Percentiles rank a stretch among this genome's conserved stretches.
Evolutionary conservation across 2,797 vertebrate genomes (phyloP).

Genomic region (Buceros bicornis): DNA sequence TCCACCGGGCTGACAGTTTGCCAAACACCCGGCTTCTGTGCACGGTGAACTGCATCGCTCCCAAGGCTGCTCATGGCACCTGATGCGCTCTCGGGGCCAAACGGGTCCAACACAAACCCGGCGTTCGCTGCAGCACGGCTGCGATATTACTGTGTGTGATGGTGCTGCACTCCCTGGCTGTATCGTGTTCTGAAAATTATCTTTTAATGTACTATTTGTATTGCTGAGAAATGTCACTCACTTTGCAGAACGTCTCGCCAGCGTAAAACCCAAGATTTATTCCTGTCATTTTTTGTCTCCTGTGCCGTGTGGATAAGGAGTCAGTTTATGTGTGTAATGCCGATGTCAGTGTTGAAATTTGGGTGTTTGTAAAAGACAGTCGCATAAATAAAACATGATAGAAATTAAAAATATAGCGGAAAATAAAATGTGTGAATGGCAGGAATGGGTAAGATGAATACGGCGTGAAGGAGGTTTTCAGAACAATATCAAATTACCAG

Average conservation of each 20-base stretch:
- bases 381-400: slow-evolving; percentile 73
- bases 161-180: slow-evolving; percentile 66
- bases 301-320: slow-evolving; percentile 70
- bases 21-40: slow-evolving; percentile 63
- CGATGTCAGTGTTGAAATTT: slow-evolving; percentile 69
- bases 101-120: not conserved
- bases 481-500: not conserved
- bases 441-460: not conserved
- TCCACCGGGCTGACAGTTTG: slow-evolving; percentile 57
- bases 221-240: slow-evolving; percentile 72
- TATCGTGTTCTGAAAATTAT: slow-evolving; percentile 78
- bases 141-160: slow-evolving; percentile 10
- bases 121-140: slow-evolving; percentile 37
- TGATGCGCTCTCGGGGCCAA: not conserved
- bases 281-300: slow-evolving; percentile 74
- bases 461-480: not conserved
- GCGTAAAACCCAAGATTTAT: slow-evolving; percentile 78
- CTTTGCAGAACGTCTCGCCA: slow-evolving; percentile 55
- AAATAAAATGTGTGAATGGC: slow-evolving; percentile 13
- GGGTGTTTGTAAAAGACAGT: slow-evolving; percentile 63
- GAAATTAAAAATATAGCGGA: slow-evolving; percentile 55
- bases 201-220: slow-evolving; percentile 79
- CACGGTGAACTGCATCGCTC: slow-evolving; percentile 44
- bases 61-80: slow-evolving; percentile 38
- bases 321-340: slow-evolving; percentile 38